A percentile compares a stretch with the other conserved stretches of the same genome.
Conservation (phyloP, 2,797 vertebrate genomes). For the Ptychobarbus kaznakovi region DNA sequence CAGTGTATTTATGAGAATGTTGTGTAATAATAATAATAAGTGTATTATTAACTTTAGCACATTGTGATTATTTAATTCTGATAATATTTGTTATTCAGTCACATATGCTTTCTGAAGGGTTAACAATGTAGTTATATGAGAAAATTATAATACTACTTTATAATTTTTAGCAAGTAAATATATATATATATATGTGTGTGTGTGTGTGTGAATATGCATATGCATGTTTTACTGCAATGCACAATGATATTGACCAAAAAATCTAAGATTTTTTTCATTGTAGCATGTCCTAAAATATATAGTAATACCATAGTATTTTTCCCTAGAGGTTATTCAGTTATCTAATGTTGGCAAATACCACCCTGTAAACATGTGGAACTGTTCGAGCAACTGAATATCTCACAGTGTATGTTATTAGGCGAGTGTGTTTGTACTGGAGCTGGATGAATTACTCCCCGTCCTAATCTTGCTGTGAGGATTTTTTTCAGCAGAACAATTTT, state of each 20-base stretch:
- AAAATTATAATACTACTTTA: background rate
- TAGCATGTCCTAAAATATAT: background rate
- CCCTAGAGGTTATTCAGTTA: background rate
- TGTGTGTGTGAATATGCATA: background rate
- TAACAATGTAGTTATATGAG: background rate
- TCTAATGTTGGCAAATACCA: background rate
- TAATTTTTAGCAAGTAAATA: too few relatives aligned
- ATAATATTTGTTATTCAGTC: background rate
- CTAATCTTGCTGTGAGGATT: conserved; percentile 47
- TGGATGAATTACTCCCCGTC: conserved; percentile 41
- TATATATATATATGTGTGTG: too few relatives aligned
- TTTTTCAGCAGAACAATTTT: conserved; percentile 49
- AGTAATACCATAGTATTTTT: background rate
- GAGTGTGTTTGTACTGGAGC: conserved; percentile 36
- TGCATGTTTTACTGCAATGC: background rate
- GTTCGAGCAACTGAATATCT: conserved; percentile 25
- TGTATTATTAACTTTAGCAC: too few relatives aligned
- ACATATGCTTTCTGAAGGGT: background rate
- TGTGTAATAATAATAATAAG: background rate
- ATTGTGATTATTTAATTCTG: background rate
- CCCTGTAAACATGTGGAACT: conserved; percentile 1
- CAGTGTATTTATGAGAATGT: background rate
- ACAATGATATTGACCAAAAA: background rate
- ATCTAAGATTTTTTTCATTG: background rate
- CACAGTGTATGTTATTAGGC: conserved; percentile 31